These are phyloP conservation scores for Adelosebastes latens DNA, from an alignment of 2,797 vertebrate species.

Conservation along the genomic window DNA sequence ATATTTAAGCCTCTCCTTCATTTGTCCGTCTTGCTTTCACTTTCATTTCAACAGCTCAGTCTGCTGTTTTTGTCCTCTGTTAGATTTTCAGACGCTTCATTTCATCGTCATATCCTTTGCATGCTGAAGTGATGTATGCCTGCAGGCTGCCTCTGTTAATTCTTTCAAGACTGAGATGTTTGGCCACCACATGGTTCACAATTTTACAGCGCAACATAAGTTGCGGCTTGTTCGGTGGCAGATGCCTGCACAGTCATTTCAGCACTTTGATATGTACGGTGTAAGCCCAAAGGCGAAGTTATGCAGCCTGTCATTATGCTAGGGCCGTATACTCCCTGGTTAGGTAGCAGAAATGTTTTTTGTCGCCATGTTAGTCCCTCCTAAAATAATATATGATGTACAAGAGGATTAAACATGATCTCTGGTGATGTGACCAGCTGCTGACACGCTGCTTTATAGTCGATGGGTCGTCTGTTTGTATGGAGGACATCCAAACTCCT, in stretches of 20 bases:
- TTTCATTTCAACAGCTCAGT: not conserved
- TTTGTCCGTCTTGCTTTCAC: not conserved
- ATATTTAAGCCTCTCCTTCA: not conserved
- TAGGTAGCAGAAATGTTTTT: not conserved
- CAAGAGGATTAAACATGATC: not conserved
- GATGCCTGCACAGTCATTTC: conserved; percentile 1
- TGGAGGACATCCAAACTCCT: not conserved
- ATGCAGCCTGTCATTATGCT: conserved; percentile 11
- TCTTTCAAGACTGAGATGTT: conserved; percentile 29
- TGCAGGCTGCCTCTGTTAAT: conserved; percentile 9
- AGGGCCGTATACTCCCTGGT: not conserved
- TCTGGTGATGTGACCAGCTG: not conserved
- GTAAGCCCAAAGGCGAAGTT: not conserved
- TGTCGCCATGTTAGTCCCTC: not conserved
- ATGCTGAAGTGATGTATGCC: conserved; percentile 7
- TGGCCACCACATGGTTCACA: conserved; percentile 11
- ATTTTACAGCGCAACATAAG: conserved; percentile 29
- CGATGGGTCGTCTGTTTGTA: not conserved
- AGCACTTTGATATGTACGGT: conserved; percentile 6
- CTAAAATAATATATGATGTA: not conserved
- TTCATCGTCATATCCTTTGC: not conserved
- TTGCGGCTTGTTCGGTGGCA: conserved; percentile 35
- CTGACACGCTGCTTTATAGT: not conserved
- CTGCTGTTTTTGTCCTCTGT: not conserved
- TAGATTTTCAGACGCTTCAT: not conserved